Conservation (phyloP, 1,140 invertebrate genomes). For the Teleopsis dalmanni region DNA sequence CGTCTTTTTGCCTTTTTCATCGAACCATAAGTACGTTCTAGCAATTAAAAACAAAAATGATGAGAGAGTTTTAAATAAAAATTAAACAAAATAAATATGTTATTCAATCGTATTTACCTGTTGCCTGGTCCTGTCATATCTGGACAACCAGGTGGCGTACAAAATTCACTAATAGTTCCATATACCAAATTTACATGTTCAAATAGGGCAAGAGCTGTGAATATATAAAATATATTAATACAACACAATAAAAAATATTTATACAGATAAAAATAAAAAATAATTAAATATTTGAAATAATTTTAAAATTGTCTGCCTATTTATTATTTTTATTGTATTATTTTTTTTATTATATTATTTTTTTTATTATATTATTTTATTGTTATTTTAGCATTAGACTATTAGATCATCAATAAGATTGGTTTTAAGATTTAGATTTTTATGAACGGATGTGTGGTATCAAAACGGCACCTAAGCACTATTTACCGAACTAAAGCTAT, state of each 20-base stretch:
- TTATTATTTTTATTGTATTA: too few species aligned
- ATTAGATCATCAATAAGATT: too few species aligned
- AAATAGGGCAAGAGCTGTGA: conserved; percentile 92
- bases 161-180: conserved; percentile 96
- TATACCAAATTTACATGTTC: conserved; percentile 97
- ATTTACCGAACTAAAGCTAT: too few species aligned
- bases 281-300: too few species aligned
- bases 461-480: too few species aligned
- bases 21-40: conserved; percentile 95
- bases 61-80: neutral
- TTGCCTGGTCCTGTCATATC: conserved; percentile 92
- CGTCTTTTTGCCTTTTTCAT: conserved; percentile 96
- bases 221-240: conserved; percentile 14
- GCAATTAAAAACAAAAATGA: neutral
- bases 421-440: too few species aligned
- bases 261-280: neutral
- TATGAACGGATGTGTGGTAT: too few species aligned
- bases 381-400: too few species aligned
- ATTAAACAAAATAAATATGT: neutral
- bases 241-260: too few species aligned
- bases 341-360: too few species aligned
- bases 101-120: conserved; percentile 55
- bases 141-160: conserved; percentile 85
- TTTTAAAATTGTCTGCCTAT: too few species aligned
- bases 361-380: too few species aligned